Conservation (phyloP, 2,113 vertebrate genomes). For the Anser brachyrhynchus region DNA sequence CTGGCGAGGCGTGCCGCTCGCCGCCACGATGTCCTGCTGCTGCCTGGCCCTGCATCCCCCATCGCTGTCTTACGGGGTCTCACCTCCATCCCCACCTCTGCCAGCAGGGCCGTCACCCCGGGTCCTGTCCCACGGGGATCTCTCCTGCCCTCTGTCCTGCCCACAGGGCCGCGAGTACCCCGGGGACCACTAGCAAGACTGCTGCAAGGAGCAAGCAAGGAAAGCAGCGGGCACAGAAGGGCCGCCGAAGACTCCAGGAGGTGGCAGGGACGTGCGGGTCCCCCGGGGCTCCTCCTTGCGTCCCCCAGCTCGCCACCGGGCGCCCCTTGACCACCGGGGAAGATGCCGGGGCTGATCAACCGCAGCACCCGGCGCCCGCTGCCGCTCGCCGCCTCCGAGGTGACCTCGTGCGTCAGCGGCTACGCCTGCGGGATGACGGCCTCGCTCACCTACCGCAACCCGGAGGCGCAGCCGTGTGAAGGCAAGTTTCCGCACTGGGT, state of each 20-base stretch:
- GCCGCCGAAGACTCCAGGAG: not conserved
- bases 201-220: not conserved
- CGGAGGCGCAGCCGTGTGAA: constrained; percentile 88
- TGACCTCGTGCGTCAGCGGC: constrained; percentile 91
- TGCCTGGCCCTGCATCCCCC: not conserved
- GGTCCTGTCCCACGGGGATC: not conserved
- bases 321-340: not conserved
- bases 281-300: accelerated
- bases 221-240: not conserved
- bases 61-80: not conserved
- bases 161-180: too few relatives aligned
- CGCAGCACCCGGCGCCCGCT: constrained; percentile 76
- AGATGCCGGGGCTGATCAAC: constrained; percentile 94
- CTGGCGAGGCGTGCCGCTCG: not conserved
- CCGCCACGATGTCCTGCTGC: accelerated
- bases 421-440: constrained; percentile 93
- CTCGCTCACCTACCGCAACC: constrained; percentile 91
- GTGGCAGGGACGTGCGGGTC: accelerated
- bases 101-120: not conserved
- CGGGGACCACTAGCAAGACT: too few relatives aligned
- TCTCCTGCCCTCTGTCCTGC: too few relatives aligned
- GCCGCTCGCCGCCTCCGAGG: constrained; percentile 86
- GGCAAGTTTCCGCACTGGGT: constrained; percentile 73
- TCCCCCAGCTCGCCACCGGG: not conserved
- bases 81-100: not conserved